Percentiles rank a stretch among this genome's conserved stretches.
Conservation (phyloP, 2,797 vertebrate genomes). For the Craterocephalus amniculus region DNA sequence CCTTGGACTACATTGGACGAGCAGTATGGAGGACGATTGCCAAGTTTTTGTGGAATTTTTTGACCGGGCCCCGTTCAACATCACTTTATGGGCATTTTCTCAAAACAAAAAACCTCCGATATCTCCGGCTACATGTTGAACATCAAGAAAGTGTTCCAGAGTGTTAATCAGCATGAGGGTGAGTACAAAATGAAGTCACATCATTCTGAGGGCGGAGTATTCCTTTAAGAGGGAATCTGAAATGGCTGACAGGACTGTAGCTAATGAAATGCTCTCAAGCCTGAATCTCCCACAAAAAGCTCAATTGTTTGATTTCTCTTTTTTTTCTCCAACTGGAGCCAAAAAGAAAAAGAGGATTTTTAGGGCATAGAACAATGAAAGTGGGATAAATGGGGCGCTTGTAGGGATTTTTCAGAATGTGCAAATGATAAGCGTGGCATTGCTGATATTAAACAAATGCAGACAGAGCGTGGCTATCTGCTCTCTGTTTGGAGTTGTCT, state of each 20-base stretch:
- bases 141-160: too few species aligned
- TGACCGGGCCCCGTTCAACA: too few species aligned
- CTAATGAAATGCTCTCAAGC: conserved; percentile 40
- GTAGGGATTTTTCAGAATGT: conserved; percentile 57
- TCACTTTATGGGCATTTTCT: too few species aligned
- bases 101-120: too few species aligned
- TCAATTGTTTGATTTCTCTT: conserved; percentile 48
- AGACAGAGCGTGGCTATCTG: conserved; percentile 59
- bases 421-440: conserved; percentile 61
- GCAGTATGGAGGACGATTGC: too few species aligned
- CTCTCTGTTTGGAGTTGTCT: conserved; percentile 53
- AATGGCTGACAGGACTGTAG: conserved; percentile 28
- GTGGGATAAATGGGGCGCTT: conserved; percentile 59
- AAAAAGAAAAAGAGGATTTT: conserved; percentile 53
- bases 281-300: conserved; percentile 56
- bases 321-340: conserved; percentile 26
- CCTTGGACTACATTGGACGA: too few species aligned
- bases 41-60: too few species aligned
- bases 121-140: too few species aligned
- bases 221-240: conserved; percentile 44
- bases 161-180: too few species aligned
- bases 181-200: too few species aligned
- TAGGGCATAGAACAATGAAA: conserved; percentile 52
- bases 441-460: conserved; percentile 44
- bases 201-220: too few species aligned